phyloP scores from a whole-genome alignment of 2,113 vertebrate genomes.

The Sclerurus mexicanus region DNA sequence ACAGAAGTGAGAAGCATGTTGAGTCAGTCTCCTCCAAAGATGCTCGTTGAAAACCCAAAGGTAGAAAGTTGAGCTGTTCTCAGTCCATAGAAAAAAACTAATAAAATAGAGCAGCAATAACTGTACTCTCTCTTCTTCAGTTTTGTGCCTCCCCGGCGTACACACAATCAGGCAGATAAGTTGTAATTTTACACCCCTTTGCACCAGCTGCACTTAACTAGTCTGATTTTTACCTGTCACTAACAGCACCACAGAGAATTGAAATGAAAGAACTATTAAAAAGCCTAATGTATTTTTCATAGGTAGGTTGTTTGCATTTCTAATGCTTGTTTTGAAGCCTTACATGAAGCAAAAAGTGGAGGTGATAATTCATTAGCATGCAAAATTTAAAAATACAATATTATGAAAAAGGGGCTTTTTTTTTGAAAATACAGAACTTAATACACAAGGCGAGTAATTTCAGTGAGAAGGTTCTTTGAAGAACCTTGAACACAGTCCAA shows the following conservation, averaged over 20 bases:
- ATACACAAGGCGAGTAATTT: neutral
- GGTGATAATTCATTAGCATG: neutral
- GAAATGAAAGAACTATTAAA: conserved; percentile 6
- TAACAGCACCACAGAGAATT: conserved; percentile 14
- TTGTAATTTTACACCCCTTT: conserved; percentile 26
- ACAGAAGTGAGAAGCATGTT: neutral
- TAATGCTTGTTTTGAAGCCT: conserved; percentile 23
- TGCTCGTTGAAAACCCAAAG: neutral
- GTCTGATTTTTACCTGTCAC: conserved; percentile 41
- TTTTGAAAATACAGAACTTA: neutral
- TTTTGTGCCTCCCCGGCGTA: conserved; percentile 5
- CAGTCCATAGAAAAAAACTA: neutral
- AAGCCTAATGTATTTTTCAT: conserved; percentile 25
- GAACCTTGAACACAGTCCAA: neutral
- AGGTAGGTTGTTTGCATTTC: conserved; percentile 36
- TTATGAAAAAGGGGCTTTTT: accelerated
- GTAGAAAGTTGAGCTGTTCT: neutral
- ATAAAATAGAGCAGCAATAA: neutral
- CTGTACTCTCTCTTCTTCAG: neutral
- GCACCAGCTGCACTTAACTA: neutral
- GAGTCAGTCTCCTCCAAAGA: conserved; percentile 2
- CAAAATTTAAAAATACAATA: neutral
- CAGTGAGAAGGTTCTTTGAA: neutral
- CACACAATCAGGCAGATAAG: neutral
- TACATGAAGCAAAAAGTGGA: neutral